Percentiles rank a stretch among this genome's conserved stretches.
These are phyloP conservation scores for Sminthurides bifidus DNA, from an alignment of 1,140 invertebrate genomes.

Conservation along the genomic window DNA sequence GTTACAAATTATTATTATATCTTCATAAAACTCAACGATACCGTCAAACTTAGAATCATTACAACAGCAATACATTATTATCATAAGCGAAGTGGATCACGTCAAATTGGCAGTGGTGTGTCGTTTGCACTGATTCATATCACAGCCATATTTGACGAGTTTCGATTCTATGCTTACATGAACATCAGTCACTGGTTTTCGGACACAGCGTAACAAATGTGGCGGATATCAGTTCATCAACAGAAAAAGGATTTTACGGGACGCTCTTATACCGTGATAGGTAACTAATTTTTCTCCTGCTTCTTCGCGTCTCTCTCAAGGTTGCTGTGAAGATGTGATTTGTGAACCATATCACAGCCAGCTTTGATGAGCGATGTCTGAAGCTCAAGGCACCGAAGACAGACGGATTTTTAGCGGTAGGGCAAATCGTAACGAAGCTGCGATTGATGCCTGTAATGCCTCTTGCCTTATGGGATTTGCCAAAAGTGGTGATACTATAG, in stretches of 20 bases:
- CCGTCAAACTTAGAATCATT: too few relatives aligned
- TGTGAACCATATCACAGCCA: conserved; percentile 71
- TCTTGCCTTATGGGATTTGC: too few relatives aligned
- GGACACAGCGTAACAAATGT: not conserved
- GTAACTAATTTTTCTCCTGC: too few relatives aligned
- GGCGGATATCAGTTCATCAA: not conserved
- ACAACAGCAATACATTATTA: too few relatives aligned
- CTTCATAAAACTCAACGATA: not conserved
- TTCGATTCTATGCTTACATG: too few relatives aligned
- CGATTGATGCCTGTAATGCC: too few relatives aligned
- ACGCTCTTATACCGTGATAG: too few relatives aligned
- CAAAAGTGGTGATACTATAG: too few relatives aligned
- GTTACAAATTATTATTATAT: not conserved
- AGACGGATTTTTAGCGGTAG: too few relatives aligned
- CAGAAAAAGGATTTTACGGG: not conserved
- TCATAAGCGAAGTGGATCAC: conserved; percentile 33
- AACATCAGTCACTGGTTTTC: too few relatives aligned
- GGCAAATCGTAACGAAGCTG: too few relatives aligned
- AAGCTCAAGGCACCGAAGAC: too few relatives aligned
- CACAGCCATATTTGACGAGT: conserved; percentile 81
- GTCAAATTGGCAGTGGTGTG: conserved; percentile 76
- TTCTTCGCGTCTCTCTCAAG: conserved; percentile 46
- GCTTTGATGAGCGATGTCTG: conserved; percentile 70
- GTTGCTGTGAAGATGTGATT: conserved; percentile 63
- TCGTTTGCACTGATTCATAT: conserved; percentile 55